phyloP scores from a whole-genome alignment of 2,888 invertebrate genomes.

The Nymphalis c-album region DNA sequence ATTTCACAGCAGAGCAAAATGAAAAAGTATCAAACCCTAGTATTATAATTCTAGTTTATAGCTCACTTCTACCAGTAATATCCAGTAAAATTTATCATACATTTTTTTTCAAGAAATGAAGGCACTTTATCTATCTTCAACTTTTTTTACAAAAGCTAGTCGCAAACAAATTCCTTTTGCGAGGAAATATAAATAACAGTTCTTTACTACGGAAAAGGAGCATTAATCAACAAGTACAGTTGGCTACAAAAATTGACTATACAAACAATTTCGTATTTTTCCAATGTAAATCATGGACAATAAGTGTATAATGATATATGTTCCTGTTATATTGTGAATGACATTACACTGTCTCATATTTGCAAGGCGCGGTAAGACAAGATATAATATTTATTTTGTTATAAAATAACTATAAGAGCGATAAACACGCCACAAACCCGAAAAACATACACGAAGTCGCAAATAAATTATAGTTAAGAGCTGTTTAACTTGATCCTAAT shows the following conservation, averaged over 20 bases:
- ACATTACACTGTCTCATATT: no score
- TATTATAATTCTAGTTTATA: neutral
- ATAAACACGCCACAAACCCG: no score
- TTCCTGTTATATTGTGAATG: no score
- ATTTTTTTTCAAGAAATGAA: constrained; percentile 1
- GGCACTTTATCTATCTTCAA: neutral
- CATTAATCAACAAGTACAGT: constrained; percentile 5
- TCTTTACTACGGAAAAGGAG: neutral
- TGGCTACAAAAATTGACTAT: neutral
- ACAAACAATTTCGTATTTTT: neutral
- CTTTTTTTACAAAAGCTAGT: neutral
- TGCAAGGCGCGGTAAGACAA: no score
- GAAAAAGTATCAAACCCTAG: no score
- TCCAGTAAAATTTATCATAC: neutral
- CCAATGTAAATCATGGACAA: no score
- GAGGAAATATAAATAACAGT: constrained; percentile 5
- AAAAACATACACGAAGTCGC: no score
- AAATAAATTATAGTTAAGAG: neutral
- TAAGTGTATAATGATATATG: no score
- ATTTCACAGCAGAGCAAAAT: no score
- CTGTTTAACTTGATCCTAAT: neutral
- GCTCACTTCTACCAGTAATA: neutral
- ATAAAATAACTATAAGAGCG: no score
- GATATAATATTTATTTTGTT: no score
- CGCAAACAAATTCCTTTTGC: neutral